Conservation (phyloP, 1,140 invertebrate species). For the Magallana gigas region DNA sequence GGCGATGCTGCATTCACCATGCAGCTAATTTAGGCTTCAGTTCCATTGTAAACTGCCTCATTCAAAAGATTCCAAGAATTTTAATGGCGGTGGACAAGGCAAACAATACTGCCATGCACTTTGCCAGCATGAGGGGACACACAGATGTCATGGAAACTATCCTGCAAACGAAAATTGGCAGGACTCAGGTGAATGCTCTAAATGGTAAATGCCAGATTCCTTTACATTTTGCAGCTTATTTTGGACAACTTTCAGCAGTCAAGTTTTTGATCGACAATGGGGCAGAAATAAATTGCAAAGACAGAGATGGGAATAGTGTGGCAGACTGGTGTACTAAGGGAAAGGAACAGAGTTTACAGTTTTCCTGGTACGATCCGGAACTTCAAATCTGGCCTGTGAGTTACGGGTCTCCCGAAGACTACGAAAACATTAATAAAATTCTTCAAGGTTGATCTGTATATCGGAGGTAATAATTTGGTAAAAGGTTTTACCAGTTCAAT, state of each 20-base stretch:
- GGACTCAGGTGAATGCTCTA: not conserved
- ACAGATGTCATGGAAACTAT: not conserved
- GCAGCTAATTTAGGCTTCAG: not conserved
- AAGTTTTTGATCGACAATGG: not conserved
- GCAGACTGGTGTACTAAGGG: not conserved
- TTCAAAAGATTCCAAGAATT: not conserved
- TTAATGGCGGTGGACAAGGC: not conserved
- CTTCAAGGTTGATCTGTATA: not conserved
- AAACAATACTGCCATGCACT: not conserved
- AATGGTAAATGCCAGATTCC: not conserved
- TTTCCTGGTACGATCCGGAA: constrained; percentile 7
- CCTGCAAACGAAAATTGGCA: not conserved
- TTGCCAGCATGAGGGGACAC: not conserved
- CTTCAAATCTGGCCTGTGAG: not conserved
- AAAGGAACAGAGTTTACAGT: not conserved
- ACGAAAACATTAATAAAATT: not conserved
- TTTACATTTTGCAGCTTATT: not conserved
- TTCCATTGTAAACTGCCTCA: not conserved
- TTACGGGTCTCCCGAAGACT: not conserved
- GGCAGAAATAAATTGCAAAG: not conserved
- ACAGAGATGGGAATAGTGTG: not conserved
- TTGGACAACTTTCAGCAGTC: not conserved
- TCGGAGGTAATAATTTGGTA: no score
- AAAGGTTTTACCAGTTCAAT: no score
- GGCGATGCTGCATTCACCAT: not conserved